Conservation (phyloP, 2,113 vertebrate species). For the Corydoras sp. region DNA sequence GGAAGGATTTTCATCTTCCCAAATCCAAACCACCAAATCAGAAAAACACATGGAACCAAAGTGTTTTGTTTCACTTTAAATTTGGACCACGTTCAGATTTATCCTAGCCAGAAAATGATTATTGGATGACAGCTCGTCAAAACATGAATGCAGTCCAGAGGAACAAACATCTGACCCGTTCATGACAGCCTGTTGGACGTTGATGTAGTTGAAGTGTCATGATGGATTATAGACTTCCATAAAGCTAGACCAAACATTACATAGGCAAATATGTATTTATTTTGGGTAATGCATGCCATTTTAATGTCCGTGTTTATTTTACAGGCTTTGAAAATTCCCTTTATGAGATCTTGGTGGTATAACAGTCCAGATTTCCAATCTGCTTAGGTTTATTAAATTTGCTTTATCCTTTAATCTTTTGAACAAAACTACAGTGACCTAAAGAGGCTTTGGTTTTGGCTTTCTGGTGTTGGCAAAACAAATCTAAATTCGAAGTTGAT, state of each 20-base stretch:
- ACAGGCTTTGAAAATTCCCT: background rate
- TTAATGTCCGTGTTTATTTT: background rate
- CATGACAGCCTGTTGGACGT: conserved; percentile 2
- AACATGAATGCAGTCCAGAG: background rate
- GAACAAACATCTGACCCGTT: conserved; percentile 5
- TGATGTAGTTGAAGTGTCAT: background rate
- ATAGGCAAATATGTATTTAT: background rate
- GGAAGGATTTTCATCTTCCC: background rate
- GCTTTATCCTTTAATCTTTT: background rate
- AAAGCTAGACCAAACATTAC: background rate
- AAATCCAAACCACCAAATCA: background rate
- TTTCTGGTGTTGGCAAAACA: too few species aligned
- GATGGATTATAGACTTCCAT: background rate
- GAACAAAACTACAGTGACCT: background rate
- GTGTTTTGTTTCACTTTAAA: background rate
- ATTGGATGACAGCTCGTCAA: conserved; percentile 5
- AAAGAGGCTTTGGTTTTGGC: too few species aligned
- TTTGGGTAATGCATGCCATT: too few species aligned
- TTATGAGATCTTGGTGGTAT: background rate
- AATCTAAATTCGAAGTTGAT: too few species aligned
- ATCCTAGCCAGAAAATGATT: conserved; percentile 13
- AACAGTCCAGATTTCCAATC: background rate
- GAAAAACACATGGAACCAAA: background rate
- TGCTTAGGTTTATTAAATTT: background rate
- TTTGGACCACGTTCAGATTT: background rate